Percentiles rank a stretch among this genome's conserved stretches.
Conservation (phyloP, 2,797 vertebrate genomes). For the Micropoecilia bifurca region DNA sequence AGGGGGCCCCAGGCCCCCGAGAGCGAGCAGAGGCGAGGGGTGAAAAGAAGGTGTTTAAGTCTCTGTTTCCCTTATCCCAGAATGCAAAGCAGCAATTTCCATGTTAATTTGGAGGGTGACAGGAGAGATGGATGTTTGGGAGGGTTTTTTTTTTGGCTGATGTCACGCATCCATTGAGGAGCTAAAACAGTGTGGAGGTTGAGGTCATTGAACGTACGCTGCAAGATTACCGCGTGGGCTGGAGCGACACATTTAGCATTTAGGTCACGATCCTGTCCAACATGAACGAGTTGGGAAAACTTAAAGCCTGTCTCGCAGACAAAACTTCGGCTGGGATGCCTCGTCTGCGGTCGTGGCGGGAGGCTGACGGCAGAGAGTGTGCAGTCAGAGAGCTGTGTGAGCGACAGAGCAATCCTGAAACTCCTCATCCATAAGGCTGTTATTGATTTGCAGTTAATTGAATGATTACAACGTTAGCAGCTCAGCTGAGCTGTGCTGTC, state of each 20-base stretch:
- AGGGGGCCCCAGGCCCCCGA: constrained; percentile 33
- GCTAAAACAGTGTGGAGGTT: constrained; percentile 51
- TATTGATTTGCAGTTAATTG: constrained; percentile 68
- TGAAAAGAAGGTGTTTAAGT: constrained; percentile 49
- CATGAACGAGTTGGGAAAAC: neutral
- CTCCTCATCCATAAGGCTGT: constrained; percentile 39
- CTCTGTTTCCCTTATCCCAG: constrained; percentile 48
- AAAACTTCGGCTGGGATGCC: neutral
- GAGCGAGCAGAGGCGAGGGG: constrained; percentile 27
- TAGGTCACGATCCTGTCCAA: neutral
- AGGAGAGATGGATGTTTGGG: constrained; percentile 77
- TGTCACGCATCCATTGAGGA: constrained; percentile 63
- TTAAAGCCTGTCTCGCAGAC: neutral
- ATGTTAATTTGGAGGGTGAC: constrained; percentile 79
- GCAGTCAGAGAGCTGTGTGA: constrained; percentile 15
- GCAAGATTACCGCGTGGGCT: constrained; percentile 35
- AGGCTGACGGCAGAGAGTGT: neutral
- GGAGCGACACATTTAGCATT: constrained; percentile 13
- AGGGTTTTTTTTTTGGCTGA: constrained; percentile 61
- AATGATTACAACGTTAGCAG: constrained; percentile 59
- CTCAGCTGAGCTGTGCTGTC: constrained; percentile 44
- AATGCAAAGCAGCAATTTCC: constrained; percentile 80
- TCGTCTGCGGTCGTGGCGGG: neutral
- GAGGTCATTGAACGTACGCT: constrained; percentile 14
- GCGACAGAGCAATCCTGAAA: constrained; percentile 46